A percentile compares a stretch with the other conserved stretches of the same genome.
These are phyloP conservation scores for Tympanuchus pallidicinctus DNA, from an alignment of 2,113 vertebrate genomes.

Conservation along the genomic window DNA sequence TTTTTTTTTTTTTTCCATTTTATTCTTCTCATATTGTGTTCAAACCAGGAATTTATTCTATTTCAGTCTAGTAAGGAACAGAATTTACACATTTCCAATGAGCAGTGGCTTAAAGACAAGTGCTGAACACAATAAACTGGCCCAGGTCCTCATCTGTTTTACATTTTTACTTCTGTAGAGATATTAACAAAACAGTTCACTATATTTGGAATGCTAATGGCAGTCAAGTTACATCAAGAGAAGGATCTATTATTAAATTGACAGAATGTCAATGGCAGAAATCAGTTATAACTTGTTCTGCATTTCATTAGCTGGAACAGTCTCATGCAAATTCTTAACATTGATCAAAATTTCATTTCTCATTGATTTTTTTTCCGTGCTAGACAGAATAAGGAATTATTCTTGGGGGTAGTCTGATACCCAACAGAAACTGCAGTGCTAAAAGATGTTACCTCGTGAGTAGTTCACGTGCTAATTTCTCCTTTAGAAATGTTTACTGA, in stretches of 20 bases:
- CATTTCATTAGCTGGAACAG: slow-evolving; percentile 61
- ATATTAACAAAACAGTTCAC: slow-evolving; percentile 29
- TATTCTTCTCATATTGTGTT: background rate
- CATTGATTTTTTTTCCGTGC: slow-evolving; percentile 46
- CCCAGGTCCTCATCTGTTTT: background rate
- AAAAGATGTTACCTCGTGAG: background rate
- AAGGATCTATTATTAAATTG: slow-evolving; percentile 56
- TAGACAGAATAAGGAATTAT: slow-evolving; percentile 39
- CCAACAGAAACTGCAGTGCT: background rate
- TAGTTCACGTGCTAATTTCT: slow-evolving; percentile 9
- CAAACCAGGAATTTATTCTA: background rate
- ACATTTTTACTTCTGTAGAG: slow-evolving; percentile 18
- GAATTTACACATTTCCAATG: background rate
- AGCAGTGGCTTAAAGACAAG: background rate
- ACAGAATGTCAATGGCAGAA: slow-evolving; percentile 23
- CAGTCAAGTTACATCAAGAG: slow-evolving; percentile 64
- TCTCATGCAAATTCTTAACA: slow-evolving; percentile 53
- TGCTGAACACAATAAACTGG: background rate
- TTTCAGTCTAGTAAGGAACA: background rate
- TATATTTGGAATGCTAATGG: slow-evolving; percentile 67
- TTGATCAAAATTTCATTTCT: slow-evolving; percentile 58
- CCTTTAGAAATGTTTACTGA: slow-evolving; percentile 21
- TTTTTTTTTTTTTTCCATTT: background rate
- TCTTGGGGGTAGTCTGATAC: background rate
- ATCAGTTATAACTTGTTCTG: slow-evolving; percentile 8